These are phyloP conservation scores for Aphelinus atriplicis DNA, from an alignment of 1,140 invertebrate species.

Conservation along the genomic window DNA sequence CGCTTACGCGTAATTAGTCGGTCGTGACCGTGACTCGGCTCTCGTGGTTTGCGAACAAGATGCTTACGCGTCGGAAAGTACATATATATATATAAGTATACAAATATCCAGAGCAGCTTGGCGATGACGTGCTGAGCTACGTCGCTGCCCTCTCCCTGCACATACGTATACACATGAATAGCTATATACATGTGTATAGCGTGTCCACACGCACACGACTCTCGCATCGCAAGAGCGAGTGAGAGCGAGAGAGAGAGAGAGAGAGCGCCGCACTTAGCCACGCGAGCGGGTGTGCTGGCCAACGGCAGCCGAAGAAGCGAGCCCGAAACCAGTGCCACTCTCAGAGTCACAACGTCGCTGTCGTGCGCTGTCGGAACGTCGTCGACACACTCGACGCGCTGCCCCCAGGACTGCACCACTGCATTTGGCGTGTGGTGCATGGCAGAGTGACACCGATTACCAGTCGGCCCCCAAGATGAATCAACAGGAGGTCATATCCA, in stretches of 20 bases:
- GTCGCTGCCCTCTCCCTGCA: background rate
- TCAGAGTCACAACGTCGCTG: too few relatives aligned
- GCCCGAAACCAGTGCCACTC: too few relatives aligned
- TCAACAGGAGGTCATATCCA: conserved; percentile 88
- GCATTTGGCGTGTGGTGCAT: conserved; percentile 4
- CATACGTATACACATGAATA: background rate
- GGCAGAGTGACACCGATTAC: background rate
- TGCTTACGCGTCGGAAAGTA: too few relatives aligned
- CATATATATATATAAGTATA: too few relatives aligned
- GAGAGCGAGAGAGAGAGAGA: too few relatives aligned
- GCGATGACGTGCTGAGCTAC: too few relatives aligned
- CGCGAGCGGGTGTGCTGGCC: too few relatives aligned
- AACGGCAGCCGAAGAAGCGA: background rate
- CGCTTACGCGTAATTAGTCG: conserved; percentile 14
- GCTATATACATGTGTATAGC: background rate
- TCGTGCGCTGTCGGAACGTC: too few relatives aligned
- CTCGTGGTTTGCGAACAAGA: too few relatives aligned
- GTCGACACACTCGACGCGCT: too few relatives aligned
- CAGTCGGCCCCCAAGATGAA: conserved; percentile 74
- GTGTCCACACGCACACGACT: background rate
- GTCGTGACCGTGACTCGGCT: conserved; percentile 23
- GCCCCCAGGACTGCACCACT: too few relatives aligned
- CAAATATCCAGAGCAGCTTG: too few relatives aligned
- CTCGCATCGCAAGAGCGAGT: background rate
- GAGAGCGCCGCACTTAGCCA: background rate